Base-by-base conservation (phyloP, 2,888 invertebrate genomes). In the Ophraella communa region DNA sequence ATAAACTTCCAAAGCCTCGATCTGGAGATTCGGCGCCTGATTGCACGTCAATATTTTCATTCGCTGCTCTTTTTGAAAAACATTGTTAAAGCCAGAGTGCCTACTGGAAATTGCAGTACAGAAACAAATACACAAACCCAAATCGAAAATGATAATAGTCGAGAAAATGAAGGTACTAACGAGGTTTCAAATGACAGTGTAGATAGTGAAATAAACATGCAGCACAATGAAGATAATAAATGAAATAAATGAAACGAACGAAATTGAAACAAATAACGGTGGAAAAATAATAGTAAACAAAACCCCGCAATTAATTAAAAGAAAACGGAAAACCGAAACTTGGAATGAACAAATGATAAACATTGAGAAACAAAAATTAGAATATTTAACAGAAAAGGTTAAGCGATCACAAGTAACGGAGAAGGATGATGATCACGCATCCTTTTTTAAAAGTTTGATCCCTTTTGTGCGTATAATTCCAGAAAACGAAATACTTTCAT, bases 331-430 rank as follows among this genome's bases (percentile, higher is more conserved):
- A 14, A 20, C 54, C 2, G 60, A 60, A 1, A 10, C 53, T 39
- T 60, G 14, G 10, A 52, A 60, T 52, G 45, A 3, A 18, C 11
- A 17, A 11, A 60, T 60, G 27, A 17, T 52, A 30, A 35, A 60
- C n/a, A n/a, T 60, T 18, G 60, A 52, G 21, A 44, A 44, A 18
- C 35, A 49, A 39, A 59, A 59, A 59, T 51, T 59, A 20, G 52
- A 59, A 51, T 52, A 21, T 20, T 59, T 14, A 11, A 59, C 21
- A 39, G n/a, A 10, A 49, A 59, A 42, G 11, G 3, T 10, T 3
- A 11, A 30, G 3, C 8, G 11, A 30, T 30, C 30, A 30, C 11
- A 30, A 30, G n/a, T n/a, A n/a, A n/a, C n/a, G n/a, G n/a, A n/a
- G n/a, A 30, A 30, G 10, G 30, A 30, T 30, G 30, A 30, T 30